Evolutionary conservation across 2,888 invertebrate genomes (phyloP).

Genomic region (Epistrophe grossulariae): DNA sequence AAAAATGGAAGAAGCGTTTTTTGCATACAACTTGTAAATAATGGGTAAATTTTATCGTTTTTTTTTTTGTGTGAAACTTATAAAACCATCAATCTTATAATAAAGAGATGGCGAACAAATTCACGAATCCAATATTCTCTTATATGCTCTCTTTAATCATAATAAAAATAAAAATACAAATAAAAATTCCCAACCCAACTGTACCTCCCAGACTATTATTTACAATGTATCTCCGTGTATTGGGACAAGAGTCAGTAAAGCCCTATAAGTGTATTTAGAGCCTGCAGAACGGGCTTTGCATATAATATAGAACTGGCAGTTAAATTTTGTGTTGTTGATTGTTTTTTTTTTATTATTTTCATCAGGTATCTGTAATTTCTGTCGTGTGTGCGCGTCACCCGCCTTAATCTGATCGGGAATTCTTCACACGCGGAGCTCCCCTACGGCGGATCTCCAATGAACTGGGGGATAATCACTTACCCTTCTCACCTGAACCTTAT

Average conservation of each 20-base stretch:
- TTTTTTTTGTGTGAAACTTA: too few species aligned
- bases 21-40: too few species aligned
- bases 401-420: slow-evolving; percentile 44
- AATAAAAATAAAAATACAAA: too few species aligned
- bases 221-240: slow-evolving; percentile 22
- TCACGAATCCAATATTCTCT: too few species aligned
- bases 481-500: slow-evolving; percentile 5
- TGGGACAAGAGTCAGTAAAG: slow-evolving; percentile 37
- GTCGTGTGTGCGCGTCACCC: slow-evolving; percentile 42
- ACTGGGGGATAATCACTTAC: neutral
- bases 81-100: too few species aligned
- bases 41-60: too few species aligned
- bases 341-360: slow-evolving; percentile 48
- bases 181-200: neutral
- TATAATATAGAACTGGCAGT: slow-evolving; percentile 53
- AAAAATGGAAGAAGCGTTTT: too few species aligned
- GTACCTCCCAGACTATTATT: neutral
- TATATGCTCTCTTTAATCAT: too few species aligned
- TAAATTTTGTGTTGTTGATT: slow-evolving; percentile 5
- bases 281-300: slow-evolving; percentile 46
- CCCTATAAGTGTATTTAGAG: slow-evolving; percentile 66
- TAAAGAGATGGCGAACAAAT: too few species aligned
- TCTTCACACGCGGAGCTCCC: slow-evolving; percentile 46
- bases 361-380: slow-evolving; percentile 55
- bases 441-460: slow-evolving; percentile 14